Evolutionary conservation across 2,113 vertebrate species (phyloP).

Genomic region (Neodon shergylaensis): DNA sequence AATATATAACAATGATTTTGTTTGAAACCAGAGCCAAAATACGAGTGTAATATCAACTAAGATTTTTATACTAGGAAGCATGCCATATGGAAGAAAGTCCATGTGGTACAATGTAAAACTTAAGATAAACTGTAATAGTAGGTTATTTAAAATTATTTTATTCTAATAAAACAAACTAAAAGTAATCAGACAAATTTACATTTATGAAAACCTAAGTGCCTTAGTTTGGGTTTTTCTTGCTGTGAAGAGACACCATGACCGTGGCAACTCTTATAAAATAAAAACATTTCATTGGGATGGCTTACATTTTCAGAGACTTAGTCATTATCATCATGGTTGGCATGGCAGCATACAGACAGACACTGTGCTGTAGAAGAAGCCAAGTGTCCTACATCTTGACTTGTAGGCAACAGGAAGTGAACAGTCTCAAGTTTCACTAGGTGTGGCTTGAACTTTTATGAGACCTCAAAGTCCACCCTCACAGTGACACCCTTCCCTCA

Average conservation of each 20-base stretch:
- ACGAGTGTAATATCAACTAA: background rate
- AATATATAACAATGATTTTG: background rate
- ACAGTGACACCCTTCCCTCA: background rate
- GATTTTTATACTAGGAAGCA: background rate
- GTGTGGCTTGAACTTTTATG: background rate
- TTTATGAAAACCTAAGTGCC: background rate
- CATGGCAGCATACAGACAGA: background rate
- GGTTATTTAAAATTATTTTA: background rate
- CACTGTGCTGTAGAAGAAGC: background rate
- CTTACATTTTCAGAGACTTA: background rate
- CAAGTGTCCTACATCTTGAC: background rate
- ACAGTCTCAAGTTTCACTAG: background rate
- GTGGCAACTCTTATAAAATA: background rate
- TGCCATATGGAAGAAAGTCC: background rate
- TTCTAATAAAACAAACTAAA: background rate
- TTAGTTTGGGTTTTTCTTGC: background rate
- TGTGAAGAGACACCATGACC: background rate
- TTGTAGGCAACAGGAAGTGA: background rate
- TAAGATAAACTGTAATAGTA: background rate
- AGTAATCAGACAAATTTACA: conserved; percentile 7
- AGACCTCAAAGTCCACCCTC: background rate
- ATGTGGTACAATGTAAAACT: background rate
- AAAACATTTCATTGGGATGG: background rate
- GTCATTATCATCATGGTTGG: background rate
- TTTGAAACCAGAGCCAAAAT: background rate